Evolutionary conservation across 1,140 invertebrate species (phyloP), one percentile per base, ranked within the genome.

Genomic region (Diuraphis noxia): DNA sequence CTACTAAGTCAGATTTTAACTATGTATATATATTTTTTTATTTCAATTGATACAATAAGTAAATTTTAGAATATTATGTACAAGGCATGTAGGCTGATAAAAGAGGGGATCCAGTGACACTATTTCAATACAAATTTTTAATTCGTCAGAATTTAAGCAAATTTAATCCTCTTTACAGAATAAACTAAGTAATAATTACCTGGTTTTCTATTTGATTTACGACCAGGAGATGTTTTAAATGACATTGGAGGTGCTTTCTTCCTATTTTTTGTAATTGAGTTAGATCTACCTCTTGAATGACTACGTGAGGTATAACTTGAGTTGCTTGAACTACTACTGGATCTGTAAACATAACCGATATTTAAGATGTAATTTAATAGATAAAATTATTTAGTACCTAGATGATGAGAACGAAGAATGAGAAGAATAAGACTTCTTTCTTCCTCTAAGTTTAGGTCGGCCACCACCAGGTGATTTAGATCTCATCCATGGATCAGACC

Each of bases 401-500:
- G 96, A 96, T 4, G 96, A 96, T 9, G 96, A 96, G 93, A 96
- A 96, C 13, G 96, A 96, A 87, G 96, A 97, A 79, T 96, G 96
- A 30, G 97, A 97, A 86, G 96, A 97, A 91, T 97, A 96, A 36
- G 95, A 96, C 81, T 95, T 94, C 92, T 95, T 94, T 79, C 95
- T 94, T 13, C 94, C 93, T 92, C 94, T 94, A 56, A 94, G 93
- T 94, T 49, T 95, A 94, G 49, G 43, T 40, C 88, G 23, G 30
- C 96, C 93, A 34, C 96, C 93, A 34, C 94, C 93, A 5, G 96
- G 96, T 17, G 96, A 96, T 92, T 96, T 96, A 21, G 95, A 95
- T 19, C 96, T 94, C 97, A 97, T 97, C 98, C 98, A 98, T 2
- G 98, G 98, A 94, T 98, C 98, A 40, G 96, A 96, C 98, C 98